phyloP scores from a whole-genome alignment of 1,140 invertebrate species.

The Caenorhabditis inopinata region DNA sequence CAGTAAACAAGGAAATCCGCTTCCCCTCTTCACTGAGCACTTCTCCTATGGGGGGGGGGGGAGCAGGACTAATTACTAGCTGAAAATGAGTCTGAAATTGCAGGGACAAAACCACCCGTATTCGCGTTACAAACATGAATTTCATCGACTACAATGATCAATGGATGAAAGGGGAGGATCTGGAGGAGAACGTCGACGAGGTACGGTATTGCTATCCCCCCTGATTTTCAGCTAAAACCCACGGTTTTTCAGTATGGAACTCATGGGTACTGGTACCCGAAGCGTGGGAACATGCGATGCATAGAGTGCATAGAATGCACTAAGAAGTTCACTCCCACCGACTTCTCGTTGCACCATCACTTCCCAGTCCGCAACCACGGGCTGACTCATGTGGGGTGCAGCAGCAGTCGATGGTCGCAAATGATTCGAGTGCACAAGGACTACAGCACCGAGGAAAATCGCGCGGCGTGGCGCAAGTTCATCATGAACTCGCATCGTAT shows the following conservation, averaged over 20 bases:
- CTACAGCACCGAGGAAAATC: background rate
- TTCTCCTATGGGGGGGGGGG: background rate
- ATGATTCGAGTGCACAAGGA: background rate
- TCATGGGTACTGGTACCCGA: background rate
- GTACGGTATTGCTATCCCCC: too few species aligned
- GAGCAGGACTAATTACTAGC: too few species aligned
- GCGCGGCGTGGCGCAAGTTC: background rate
- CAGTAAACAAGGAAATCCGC: too few species aligned
- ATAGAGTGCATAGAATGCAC: conserved; percentile 36
- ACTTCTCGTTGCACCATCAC: conserved; percentile 35
- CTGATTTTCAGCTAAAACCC: too few species aligned
- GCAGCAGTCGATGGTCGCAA: background rate
- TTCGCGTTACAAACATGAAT: background rate
- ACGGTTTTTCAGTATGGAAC: background rate
- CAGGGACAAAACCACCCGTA: background rate
- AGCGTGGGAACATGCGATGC: background rate
- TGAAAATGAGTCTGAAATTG: too few species aligned
- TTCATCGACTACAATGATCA: background rate
- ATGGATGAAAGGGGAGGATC: background rate
- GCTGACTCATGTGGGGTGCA: background rate
- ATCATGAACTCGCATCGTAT: background rate
- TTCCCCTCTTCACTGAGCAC: background rate
- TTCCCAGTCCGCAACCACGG: too few species aligned
- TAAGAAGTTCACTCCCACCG: conserved; percentile 19
- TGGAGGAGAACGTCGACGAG: background rate